Base-by-base conservation (phyloP, 2,888 invertebrate species). In the Cordylochernes scorpioides region DNA sequence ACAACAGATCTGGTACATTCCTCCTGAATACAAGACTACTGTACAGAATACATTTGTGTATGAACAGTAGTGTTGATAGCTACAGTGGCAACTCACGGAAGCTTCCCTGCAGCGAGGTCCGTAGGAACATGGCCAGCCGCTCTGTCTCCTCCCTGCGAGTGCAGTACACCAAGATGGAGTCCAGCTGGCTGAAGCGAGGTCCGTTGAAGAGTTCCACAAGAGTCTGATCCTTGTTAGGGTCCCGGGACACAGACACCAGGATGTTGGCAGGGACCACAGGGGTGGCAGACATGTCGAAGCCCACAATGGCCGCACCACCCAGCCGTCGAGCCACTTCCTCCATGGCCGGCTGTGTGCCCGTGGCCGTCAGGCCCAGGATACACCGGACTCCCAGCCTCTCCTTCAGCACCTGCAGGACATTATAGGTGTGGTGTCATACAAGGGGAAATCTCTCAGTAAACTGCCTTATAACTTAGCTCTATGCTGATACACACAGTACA, bases 81-180 rank as follows among this genome's bases (percentile, higher is more conserved):
- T n/a, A n/a, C n/a, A n/a, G n/a, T n/a, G n/a, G n/a, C n/a, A n/a
- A n/a, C n/a, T n/a, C n/a, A n/a, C n/a, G n/a, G n/a, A n/a, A n/a
- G n/a, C n/a, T n/a, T n/a, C n/a, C n/a, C 32, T 71, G 70, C 35
- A 88, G 56, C 39, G 66, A 64, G 8, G 77, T 73, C 38, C 88
- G 61, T 25, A 91, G 59, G 30, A 74, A 60, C 6, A 66, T 64
- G 18, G 88, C 75, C 29, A 91, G 61, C 45, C 55, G 41, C 48
- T 72, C 72, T 50, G 88, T 86, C 54, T 82, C 77, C 46, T 84
- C 78, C 42, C 88, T 62, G 39, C 84, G 62, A 1, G 82, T 86
- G 48, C 88, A 91, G 52, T 91, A 91, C 27, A 91, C 64, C 42
- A 91, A 82, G 25, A 91, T 69, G 8, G 86, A 84, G 42, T 68